Evolutionary conservation across 2,888 invertebrate species (phyloP).

Genomic region (Melieria crassipennis): DNA sequence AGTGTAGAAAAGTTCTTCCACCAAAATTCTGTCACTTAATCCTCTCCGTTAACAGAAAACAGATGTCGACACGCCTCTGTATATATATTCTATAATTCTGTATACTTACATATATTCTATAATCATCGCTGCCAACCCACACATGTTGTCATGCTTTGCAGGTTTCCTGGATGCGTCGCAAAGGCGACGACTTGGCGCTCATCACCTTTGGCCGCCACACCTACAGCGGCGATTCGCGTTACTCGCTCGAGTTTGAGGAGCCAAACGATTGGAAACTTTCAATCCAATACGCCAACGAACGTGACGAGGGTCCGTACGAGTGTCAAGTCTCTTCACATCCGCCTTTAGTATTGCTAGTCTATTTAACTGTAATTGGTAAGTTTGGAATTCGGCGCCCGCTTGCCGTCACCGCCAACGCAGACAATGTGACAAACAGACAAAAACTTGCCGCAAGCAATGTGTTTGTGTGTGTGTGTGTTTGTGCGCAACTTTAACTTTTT

Average conservation of each 20-base stretch:
- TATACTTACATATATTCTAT: no score
- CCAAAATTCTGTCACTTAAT: no score
- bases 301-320: constrained; percentile 82
- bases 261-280: constrained; percentile 82
- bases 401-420: neutral
- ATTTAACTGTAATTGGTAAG: constrained; percentile 79
- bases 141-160: constrained; percentile 44
- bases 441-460: neutral
- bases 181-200: constrained; percentile 74
- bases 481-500: neutral
- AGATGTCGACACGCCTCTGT: no score
- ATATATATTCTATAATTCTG: no score
- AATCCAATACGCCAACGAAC: constrained; percentile 77
- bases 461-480: constrained; percentile 13
- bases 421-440: neutral
- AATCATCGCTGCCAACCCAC: no score
- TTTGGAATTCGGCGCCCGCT: constrained; percentile 39
- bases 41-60: no score
- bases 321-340: constrained; percentile 84
- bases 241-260: constrained; percentile 75
- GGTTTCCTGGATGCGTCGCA: constrained; percentile 78
- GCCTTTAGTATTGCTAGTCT: constrained; percentile 75
- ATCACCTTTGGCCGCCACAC: constrained; percentile 76
- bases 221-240: constrained; percentile 74
- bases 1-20: no score